A percentile compares a stretch with the other conserved stretches of the same genome.
Evolutionary conservation across 2,113 vertebrate species (phyloP).

Genomic region (Cercocebus atys): DNA sequence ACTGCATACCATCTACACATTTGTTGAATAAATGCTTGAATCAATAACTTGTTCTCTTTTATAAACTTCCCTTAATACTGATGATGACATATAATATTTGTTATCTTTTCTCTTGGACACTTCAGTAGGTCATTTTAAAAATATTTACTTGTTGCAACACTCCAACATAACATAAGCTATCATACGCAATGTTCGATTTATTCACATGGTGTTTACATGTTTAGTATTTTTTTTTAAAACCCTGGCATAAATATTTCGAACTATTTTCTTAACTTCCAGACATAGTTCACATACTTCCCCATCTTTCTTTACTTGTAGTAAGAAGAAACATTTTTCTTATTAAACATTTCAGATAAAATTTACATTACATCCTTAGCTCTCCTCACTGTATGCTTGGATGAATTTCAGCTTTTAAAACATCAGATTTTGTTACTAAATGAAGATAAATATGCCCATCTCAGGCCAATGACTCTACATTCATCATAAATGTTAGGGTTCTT

Average conservation of each 20-base stretch:
- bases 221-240: not conserved
- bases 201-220: not conserved
- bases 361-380: not conserved
- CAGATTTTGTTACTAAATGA: not conserved
- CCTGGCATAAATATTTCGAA: not conserved
- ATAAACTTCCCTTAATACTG: not conserved
- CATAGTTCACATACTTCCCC: not conserved
- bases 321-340: not conserved
- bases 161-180: not conserved
- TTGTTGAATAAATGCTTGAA: not conserved
- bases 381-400: not conserved
- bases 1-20: not conserved
- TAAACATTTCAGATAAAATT: not conserved
- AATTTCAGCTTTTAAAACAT: not conserved
- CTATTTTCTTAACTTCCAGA: not conserved
- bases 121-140: not conserved
- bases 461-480: not conserved
- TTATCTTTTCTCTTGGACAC: not conserved
- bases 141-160: not conserved
- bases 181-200: not conserved
- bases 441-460: not conserved
- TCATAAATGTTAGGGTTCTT: not conserved
- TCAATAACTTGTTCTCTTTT: not conserved
- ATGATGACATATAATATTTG: not conserved
- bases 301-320: not conserved